These are phyloP conservation scores for Corythaixoides concolor DNA, from an alignment of 2,113 vertebrate species.

Conservation along the genomic window DNA sequence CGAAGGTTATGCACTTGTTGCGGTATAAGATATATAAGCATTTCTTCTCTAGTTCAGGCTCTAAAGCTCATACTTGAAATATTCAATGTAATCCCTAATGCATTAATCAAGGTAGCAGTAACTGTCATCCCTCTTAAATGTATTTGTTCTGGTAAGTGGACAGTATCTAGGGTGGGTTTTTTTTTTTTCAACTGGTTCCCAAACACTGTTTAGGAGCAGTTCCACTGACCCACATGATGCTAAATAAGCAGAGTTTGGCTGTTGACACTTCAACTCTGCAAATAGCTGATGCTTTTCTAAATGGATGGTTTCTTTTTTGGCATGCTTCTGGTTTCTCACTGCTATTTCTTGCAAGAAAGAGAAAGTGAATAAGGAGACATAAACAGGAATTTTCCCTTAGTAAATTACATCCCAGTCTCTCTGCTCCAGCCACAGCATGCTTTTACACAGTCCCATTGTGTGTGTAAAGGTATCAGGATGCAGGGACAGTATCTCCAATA, in stretches of 20 bases:
- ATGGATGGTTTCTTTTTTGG: not conserved
- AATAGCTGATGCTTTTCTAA: not conserved
- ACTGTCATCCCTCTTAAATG: not conserved
- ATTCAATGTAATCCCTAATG: fast-evolving
- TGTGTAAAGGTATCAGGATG: fast-evolving
- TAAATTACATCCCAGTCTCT: not conserved
- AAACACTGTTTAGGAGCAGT: not conserved
- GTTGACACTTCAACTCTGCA: not conserved
- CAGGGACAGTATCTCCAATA: not conserved
- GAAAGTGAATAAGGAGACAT: not conserved
- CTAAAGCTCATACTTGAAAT: not conserved
- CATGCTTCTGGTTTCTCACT: not conserved
- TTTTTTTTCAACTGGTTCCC: not conserved
- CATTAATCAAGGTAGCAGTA: not conserved
- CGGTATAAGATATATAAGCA: not conserved
- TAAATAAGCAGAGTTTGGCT: not conserved
- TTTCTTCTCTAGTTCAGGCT: not conserved
- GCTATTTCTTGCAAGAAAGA: not conserved
- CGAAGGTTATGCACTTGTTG: not conserved
- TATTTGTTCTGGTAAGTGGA: not conserved
- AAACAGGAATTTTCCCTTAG: not conserved
- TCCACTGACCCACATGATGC: not conserved
- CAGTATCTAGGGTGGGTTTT: not conserved
- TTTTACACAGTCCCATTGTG: not conserved
- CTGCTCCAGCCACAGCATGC: not conserved